phyloP scores from a whole-genome alignment of 2,797 vertebrate species.

The Graptemys geographica region DNA sequence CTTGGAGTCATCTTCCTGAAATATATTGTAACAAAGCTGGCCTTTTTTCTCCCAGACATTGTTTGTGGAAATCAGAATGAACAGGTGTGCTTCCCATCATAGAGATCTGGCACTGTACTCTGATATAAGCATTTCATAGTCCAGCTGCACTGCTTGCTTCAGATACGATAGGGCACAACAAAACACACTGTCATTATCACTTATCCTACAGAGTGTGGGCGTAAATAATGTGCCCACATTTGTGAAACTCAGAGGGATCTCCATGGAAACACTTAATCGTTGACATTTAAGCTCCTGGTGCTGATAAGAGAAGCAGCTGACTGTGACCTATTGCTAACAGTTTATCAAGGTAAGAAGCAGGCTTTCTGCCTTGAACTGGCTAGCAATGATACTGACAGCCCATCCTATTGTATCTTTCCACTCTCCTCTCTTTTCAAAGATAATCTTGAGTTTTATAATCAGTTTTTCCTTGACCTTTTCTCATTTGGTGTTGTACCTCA shows the following conservation, averaged over 20 bases:
- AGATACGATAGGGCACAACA: conserved; percentile 36
- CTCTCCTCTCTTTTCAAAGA: background rate
- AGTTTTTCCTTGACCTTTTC: conserved; percentile 44
- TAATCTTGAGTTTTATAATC: background rate
- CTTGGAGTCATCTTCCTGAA: background rate
- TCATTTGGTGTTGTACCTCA: background rate
- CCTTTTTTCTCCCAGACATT: background rate
- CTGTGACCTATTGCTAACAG: conserved; percentile 72
- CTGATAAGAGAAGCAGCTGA: conserved; percentile 60
- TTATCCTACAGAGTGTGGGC: conserved; percentile 67
- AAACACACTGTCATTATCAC: conserved; percentile 52
- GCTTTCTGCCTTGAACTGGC: conserved; percentile 29
- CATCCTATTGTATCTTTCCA: background rate
- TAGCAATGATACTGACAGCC: conserved; percentile 39
- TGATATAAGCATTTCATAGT: background rate
- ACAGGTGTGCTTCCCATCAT: conserved; percentile 15
- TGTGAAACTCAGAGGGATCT: conserved; percentile 69
- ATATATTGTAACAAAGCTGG: fast-evolving
- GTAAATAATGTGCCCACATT: conserved; percentile 75
- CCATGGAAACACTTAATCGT: conserved; percentile 83
- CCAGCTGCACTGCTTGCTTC: conserved; percentile 48
- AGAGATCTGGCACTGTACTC: background rate
- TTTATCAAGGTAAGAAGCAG: conserved; percentile 57
- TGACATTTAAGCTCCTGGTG: conserved; percentile 77
- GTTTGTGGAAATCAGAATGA: background rate